Evolutionary conservation across 2,113 vertebrate species (phyloP), one percentile per base, ranked within the genome.

Genomic region (Tragelaphus strepsiceros): DNA sequence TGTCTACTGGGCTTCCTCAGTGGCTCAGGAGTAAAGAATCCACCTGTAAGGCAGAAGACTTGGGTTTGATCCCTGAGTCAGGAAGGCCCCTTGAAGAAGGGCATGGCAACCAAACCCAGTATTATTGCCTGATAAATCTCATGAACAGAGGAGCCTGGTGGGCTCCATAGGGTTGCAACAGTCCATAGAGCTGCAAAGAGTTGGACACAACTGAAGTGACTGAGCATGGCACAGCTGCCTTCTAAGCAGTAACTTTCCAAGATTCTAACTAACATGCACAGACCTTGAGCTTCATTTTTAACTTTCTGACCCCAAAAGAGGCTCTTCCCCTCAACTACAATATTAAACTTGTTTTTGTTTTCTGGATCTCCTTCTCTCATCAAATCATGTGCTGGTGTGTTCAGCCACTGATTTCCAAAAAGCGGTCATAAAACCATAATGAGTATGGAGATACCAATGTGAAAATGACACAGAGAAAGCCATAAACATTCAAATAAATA

Each of bases 401-500:
- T 64, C 97, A 96, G 93, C 89, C 98, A 97, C 97, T 96, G 97
- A 97, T 98, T 98, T 98, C 98, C 98, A 97, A 99, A 98, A 98
- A 94, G 97, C 92, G 28, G 98, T 98, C 98, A 98, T 98, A 98
- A 99, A 99, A 98, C 88, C n/a, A 4, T 98, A 99, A 99, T 98
- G 98, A 99, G 94, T 91, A 95, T 92, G 64, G 96, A 98, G 97
- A 98, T 97, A 96, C 97, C 98, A 97, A 98, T 67, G 74, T 90
- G 98, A 90, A 98, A 99, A 99, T 98, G 97, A 98, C 98, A 98
- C 0, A 0, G 86, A 98, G 95, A 98, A 98, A 97, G 98, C 94
- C 98, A 98, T 99, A 98, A 99, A 98, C 98, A 98, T 98, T 98
- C 98, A 97, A 98, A 98, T 98, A 98, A 99, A 99, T 98, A 98